Evolutionary conservation across 2,113 vertebrate species (phyloP).

Genomic region (Cryptomyrus ogoouensis): DNA sequence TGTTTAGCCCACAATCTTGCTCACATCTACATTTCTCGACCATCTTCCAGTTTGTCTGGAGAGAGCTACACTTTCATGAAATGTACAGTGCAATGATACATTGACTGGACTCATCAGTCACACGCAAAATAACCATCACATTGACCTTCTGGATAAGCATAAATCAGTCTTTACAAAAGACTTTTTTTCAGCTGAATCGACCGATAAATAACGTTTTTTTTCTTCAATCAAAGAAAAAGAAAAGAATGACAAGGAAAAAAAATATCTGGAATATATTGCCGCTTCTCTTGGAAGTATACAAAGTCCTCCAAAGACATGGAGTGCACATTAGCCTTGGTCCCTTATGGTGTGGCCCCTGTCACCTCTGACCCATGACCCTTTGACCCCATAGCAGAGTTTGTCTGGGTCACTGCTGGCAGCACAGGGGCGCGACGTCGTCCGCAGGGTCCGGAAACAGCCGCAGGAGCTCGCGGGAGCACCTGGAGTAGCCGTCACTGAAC

Average conservation of each 20-base stretch:
- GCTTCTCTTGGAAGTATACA: not conserved
- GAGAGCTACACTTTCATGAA: slow-evolving; percentile 24
- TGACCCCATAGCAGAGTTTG: not conserved
- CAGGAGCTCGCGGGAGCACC: slow-evolving; percentile 55
- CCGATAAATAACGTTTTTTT: not conserved
- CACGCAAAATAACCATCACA: slow-evolving; percentile 26
- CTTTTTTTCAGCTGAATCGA: slow-evolving; percentile 13
- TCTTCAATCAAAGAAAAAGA: slow-evolving; percentile 17
- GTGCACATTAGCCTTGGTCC: not conserved
- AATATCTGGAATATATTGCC: not conserved
- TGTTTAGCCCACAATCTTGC: slow-evolving; percentile 17
- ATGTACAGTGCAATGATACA: slow-evolving; percentile 34
- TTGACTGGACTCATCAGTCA: slow-evolving; percentile 21
- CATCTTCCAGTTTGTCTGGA: not conserved
- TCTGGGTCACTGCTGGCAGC: slow-evolving; percentile 34
- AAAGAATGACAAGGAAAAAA: not conserved
- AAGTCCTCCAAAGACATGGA: not conserved
- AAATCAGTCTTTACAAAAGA: slow-evolving; percentile 38
- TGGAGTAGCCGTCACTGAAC: slow-evolving; percentile 55
- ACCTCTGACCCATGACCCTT: not conserved
- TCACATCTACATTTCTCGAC: not conserved
- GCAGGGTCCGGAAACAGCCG: slow-evolving; percentile 50
- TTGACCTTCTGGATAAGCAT: not conserved
- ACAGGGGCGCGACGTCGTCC: slow-evolving; percentile 51
- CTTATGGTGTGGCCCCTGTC: not conserved